These are phyloP conservation scores for Zalophus californianus DNA, from an alignment of 2,797 vertebrate species.

Conservation along the genomic window DNA sequence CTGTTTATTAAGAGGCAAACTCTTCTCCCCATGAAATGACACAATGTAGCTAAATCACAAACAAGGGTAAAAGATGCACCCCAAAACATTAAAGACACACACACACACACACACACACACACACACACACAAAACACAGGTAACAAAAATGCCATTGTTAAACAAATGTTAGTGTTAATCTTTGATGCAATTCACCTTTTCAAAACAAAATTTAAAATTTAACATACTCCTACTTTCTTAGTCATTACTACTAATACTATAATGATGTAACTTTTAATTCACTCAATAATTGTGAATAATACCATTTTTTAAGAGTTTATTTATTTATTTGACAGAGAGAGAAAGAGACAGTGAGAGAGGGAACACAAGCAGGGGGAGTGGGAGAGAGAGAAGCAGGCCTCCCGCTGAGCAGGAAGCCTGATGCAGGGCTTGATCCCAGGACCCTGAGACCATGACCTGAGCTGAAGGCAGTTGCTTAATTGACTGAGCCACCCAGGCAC, in stretches of 20 bases:
- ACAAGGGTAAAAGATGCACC: neutral
- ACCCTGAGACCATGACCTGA: too few species aligned
- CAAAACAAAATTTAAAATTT: slow-evolving; percentile 23
- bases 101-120: neutral
- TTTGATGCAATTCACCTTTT: neutral
- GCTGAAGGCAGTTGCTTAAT: too few species aligned
- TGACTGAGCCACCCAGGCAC: too few species aligned
- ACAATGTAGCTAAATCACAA: neutral
- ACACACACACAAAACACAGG: neutral
- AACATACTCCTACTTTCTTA: neutral
- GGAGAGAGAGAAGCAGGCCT: too few species aligned
- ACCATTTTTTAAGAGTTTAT: neutral
- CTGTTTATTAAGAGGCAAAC: neutral
- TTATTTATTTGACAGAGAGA: too few species aligned
- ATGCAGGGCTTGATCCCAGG: too few species aligned
- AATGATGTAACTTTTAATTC: neutral
- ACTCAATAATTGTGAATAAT: neutral
- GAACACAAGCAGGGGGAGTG: too few species aligned
- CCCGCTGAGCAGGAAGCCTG: too few species aligned
- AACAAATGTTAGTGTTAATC: neutral
- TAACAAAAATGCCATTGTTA: neutral
- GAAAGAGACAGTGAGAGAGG: too few species aligned
- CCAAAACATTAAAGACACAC: neutral
- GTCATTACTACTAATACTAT: neutral
- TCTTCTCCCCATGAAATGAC: neutral